A percentile compares a stretch with the other conserved stretches of the same genome.
Evolutionary conservation across 2,888 invertebrate genomes (phyloP).

Genomic region (Leucophenga montana): DNA sequence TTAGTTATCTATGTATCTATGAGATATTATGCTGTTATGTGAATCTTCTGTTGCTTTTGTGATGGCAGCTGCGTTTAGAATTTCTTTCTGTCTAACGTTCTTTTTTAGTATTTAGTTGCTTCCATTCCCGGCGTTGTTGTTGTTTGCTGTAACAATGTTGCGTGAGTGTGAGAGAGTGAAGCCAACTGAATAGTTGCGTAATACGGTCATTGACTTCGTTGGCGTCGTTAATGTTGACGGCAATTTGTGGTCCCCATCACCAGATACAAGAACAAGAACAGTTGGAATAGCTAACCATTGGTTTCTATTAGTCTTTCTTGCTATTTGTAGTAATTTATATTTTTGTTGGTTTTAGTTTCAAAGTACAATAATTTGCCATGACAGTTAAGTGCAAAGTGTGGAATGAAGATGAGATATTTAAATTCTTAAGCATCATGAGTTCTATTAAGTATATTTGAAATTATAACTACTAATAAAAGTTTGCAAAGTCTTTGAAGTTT

Average conservation of each 20-base stretch:
- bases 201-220: constrained; percentile 65
- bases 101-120: not conserved
- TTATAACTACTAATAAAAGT: constrained; percentile 25
- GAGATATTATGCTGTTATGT: constrained; percentile 51
- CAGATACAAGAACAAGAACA: constrained; percentile 22
- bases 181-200: constrained; percentile 54
- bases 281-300: constrained; percentile 38
- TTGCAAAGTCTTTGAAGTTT: not conserved
- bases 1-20: not conserved
- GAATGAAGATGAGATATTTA: constrained; percentile 6
- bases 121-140: not conserved
- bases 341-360: too few species aligned
- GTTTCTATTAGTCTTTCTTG: too few species aligned
- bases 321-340: too few species aligned
- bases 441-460: constrained; percentile 37
- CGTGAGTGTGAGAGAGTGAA: constrained; percentile 41
- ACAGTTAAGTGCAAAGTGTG: constrained; percentile 15
- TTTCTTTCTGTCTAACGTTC: constrained; percentile 16
- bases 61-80: constrained; percentile 49
- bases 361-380: not conserved
- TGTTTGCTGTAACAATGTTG: constrained; percentile 24
- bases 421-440: constrained; percentile 9
- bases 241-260: not conserved
- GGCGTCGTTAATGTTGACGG: constrained; percentile 9
- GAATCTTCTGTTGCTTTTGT: constrained; percentile 37